These are phyloP conservation scores for Drosophila ogumai DNA, from an alignment of 1,140 invertebrate species.

Conservation along the genomic window DNA sequence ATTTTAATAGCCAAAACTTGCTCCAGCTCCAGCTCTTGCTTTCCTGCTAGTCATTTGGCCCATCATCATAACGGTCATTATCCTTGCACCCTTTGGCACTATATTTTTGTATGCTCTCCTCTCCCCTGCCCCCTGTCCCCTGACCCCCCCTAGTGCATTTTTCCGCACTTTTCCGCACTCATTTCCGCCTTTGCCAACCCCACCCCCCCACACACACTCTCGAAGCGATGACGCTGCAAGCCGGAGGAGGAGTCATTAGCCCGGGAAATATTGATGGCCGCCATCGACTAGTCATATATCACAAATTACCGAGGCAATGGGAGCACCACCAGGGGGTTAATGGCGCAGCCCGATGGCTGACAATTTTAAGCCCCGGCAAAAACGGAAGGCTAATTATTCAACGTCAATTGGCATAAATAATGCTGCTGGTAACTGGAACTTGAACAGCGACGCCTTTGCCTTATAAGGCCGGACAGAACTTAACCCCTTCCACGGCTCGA, in stretches of 20 bases:
- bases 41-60: constrained; percentile 39
- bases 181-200: neutral
- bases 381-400: constrained; percentile 74
- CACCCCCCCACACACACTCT: neutral
- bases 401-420: constrained; percentile 81
- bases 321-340: constrained; percentile 11
- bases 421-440: constrained; percentile 45
- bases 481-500: neutral
- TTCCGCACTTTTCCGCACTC: constrained; percentile 3
- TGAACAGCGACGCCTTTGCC: constrained; percentile 31
- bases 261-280: constrained; percentile 72
- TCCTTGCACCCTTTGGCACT: constrained; percentile 15
- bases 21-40: neutral
- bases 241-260: constrained; percentile 59
- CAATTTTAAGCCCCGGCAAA: constrained; percentile 47
- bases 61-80: constrained; percentile 53
- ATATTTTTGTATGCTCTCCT: neutral
- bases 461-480: constrained; percentile 25
- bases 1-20: constrained; percentile 31
- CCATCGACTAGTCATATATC: constrained; percentile 66
- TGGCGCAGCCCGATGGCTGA: constrained; percentile 21
- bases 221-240: constrained; percentile 54
- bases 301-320: constrained; percentile 55
- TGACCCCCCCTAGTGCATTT: neutral
- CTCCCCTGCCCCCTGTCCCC: too few relatives aligned